These are phyloP conservation scores for Zelostemma sp. DNA, from an alignment of 1,140 invertebrate species.

Conservation along the genomic window DNA sequence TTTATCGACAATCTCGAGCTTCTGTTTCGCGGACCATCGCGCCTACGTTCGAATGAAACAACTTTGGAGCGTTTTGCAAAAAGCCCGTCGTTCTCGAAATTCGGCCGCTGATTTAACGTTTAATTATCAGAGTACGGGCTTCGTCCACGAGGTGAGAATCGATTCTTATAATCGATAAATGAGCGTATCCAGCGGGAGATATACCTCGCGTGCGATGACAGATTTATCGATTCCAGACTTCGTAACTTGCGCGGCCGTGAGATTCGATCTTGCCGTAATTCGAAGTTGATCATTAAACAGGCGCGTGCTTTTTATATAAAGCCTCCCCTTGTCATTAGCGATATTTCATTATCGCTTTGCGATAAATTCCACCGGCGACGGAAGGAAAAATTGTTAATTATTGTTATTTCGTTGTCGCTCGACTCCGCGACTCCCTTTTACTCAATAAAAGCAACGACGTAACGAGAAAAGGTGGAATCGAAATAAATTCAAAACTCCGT, in stretches of 20 bases:
- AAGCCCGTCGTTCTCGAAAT: background rate
- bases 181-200: slow-evolving; percentile 23
- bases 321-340: slow-evolving; percentile 16
- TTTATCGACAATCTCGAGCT: slow-evolving; percentile 54
- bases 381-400: background rate
- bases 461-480: too few relatives aligned
- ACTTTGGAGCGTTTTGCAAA: slow-evolving; percentile 24
- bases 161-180: slow-evolving; percentile 44
- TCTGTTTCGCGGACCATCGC: slow-evolving; percentile 15
- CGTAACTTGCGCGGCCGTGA: slow-evolving; percentile 39
- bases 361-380: background rate
- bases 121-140: background rate
- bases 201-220: slow-evolving; percentile 39
- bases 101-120: background rate
- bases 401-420: background rate
- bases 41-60: slow-evolving; percentile 27
- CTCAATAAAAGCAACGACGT: too few relatives aligned
- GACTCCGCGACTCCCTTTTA: background rate
- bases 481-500: too few relatives aligned
- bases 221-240: slow-evolving; percentile 46
- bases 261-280: slow-evolving; percentile 43
- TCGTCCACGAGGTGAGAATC: slow-evolving; percentile 12
- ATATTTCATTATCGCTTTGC: slow-evolving; percentile 9
- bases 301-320: slow-evolving; percentile 22
- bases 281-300: slow-evolving; percentile 36